Evolutionary conservation across 2,888 invertebrate genomes (phyloP).

Genomic region (Sphinx pinastri): DNA sequence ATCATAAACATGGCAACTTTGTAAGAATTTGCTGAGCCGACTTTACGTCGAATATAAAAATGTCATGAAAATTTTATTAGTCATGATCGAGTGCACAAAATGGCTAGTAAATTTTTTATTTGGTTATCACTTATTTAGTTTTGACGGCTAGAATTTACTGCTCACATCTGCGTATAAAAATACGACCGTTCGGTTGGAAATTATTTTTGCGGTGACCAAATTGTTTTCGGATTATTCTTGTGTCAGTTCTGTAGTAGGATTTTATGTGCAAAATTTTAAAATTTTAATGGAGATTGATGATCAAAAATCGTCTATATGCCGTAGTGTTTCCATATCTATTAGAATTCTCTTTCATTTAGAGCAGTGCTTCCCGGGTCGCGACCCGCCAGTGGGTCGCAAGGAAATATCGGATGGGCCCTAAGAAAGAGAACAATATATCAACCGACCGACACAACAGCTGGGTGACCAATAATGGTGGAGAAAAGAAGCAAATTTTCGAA

Average conservation of each 20-base stretch:
- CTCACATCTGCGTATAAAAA: constrained; percentile 21
- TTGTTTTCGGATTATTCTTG: not conserved
- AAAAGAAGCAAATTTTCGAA: too few species aligned
- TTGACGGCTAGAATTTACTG: constrained; percentile 42
- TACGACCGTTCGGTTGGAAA: constrained; percentile 27
- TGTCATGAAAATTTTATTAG: constrained; percentile 48
- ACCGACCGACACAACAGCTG: too few species aligned
- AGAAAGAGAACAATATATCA: too few species aligned
- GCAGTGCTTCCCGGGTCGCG: too few species aligned
- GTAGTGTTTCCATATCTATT: too few species aligned
- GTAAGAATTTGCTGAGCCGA: constrained; percentile 27
- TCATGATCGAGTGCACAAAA: constrained; percentile 45
- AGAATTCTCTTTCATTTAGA: too few species aligned
- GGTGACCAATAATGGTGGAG: too few species aligned
- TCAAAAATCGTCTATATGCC: too few species aligned
- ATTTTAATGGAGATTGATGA: too few species aligned
- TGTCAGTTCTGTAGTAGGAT: not conserved
- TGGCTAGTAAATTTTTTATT: constrained; percentile 46
- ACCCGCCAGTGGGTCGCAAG: too few species aligned
- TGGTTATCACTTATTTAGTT: constrained; percentile 50
- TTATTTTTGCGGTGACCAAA: constrained; percentile 19
- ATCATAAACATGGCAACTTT: constrained; percentile 24
- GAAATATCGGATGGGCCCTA: too few species aligned
- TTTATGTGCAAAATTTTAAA: not conserved
- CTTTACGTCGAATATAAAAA: constrained; percentile 41